A percentile compares a stretch with the other conserved stretches of the same genome.
Evolutionary conservation across 2,797 vertebrate genomes (phyloP).

Genomic region (Balearica regulorum): DNA sequence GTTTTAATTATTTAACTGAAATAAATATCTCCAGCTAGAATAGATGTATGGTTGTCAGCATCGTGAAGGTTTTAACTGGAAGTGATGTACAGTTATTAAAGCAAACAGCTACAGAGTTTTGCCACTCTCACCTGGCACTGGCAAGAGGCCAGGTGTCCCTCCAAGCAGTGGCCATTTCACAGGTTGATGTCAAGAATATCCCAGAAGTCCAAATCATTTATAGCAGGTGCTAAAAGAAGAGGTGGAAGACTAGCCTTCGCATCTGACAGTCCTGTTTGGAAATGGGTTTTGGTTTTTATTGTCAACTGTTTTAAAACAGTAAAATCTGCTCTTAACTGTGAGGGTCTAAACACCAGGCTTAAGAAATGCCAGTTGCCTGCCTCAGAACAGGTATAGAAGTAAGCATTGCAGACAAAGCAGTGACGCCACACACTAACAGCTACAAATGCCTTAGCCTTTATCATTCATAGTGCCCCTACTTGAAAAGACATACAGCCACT

Average conservation of each 20-base stretch:
- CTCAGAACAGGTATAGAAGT: not conserved
- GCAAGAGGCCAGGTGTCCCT: slow-evolving; percentile 62
- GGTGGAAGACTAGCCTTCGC: slow-evolving; percentile 75
- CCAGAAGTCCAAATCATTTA: slow-evolving; percentile 57
- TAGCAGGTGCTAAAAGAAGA: slow-evolving; percentile 65
- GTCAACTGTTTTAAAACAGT: not conserved
- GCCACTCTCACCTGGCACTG: slow-evolving; percentile 61
- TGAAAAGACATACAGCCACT: not conserved
- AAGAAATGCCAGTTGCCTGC: not conserved
- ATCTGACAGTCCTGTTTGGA: slow-evolving; percentile 44
- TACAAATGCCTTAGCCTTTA: not conserved
- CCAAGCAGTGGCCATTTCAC: slow-evolving; percentile 65
- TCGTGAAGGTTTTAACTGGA: not conserved
- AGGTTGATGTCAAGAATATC: slow-evolving; percentile 12
- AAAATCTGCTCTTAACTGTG: not conserved
- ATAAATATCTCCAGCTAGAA: not conserved
- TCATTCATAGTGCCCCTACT: not conserved
- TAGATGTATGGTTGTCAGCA: not conserved
- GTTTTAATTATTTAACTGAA: not conserved
- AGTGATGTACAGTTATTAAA: not conserved
- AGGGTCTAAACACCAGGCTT: not conserved
- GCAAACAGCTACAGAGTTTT: not conserved
- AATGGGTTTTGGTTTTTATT: not conserved
- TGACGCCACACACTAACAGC: not conserved
- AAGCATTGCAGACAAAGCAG: not conserved